Evolutionary conservation across 2,113 vertebrate genomes (phyloP), one percentile per base, ranked within the genome.

Genomic region (Cariama cristata): DNA sequence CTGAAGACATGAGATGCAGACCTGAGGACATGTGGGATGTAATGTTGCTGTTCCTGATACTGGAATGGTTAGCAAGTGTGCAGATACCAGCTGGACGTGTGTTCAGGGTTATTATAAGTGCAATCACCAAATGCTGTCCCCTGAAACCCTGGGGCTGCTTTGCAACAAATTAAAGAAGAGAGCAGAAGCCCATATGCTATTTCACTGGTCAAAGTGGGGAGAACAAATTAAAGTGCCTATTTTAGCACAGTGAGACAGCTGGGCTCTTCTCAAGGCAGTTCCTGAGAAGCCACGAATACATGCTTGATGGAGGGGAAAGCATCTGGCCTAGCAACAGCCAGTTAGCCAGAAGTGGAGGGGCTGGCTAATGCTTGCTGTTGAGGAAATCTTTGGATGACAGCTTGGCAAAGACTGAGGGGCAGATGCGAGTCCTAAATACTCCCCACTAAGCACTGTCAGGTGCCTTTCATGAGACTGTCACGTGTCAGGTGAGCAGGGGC

Each of bases 171-270:
- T 35, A 64, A 90, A 86, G 58, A 74, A 75, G 79, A 80, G 33
- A 64, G 44, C 72, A 89, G 88, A 91, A 86, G 62, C 73, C 90
- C 20, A 3, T 67, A 49, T 75, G 56, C 86, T 84, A n/a, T 84
- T 92, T 92, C 79, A 88, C n/a, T 92, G 92, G 95, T 89, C 44
- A 14, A 64, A 92, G 86, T 18, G 40, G 44, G 42, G 72, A 88
- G 64, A 85, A 75, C 76, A 95, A 97, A 93, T 91, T 93, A 20
- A 93, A 95, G 66, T 71, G 69, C 32, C 53, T 86, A 5, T 94
- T 95, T 96, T 56, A 89, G 83, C 35, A 42, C 40, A 58, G 56
- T 60, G 58, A 75, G 62, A 74, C 94, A 95, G 80, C 80, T 94
- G 91, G 20, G 40, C 52, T 96, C 73, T 72, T 92, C 93, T 93